Evolutionary conservation across 2,113 vertebrate species (phyloP).

Genomic region (Microtus montanus): DNA sequence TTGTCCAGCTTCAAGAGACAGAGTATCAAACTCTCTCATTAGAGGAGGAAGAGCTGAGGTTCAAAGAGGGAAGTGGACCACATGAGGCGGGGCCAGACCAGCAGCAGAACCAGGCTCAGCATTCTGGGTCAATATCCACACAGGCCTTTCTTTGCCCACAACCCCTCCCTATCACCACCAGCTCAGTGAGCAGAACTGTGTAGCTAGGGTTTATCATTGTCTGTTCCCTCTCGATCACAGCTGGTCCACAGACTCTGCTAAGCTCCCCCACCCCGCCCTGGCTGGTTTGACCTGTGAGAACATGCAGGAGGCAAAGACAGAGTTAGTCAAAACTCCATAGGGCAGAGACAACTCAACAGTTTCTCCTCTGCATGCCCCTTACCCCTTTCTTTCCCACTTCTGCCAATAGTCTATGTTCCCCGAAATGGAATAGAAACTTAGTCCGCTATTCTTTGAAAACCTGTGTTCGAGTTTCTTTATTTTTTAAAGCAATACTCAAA

Average conservation of each 20-base stretch:
- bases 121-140: not conserved
- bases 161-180: not conserved
- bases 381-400: not conserved
- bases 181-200: not conserved
- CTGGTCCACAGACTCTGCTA: not conserved
- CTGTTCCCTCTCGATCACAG: not conserved
- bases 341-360: not conserved
- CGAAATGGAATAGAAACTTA: not conserved
- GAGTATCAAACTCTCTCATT: not conserved
- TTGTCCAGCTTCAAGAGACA: not conserved
- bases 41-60: not conserved
- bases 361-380: not conserved
- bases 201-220: not conserved
- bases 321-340: accelerated
- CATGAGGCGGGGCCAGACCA: too few relatives aligned
- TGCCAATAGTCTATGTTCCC: not conserved
- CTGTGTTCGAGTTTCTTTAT: not conserved
- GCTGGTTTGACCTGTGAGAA: not conserved
- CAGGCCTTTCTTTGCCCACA: not conserved
- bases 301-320: too few relatives aligned
- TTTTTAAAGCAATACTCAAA: not conserved
- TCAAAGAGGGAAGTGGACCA: not conserved
- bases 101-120: not conserved
- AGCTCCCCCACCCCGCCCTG: too few relatives aligned
- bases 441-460: not conserved